phyloP scores from a whole-genome alignment of 2,888 invertebrate genomes.

The Geotrupes spiniger region DNA sequence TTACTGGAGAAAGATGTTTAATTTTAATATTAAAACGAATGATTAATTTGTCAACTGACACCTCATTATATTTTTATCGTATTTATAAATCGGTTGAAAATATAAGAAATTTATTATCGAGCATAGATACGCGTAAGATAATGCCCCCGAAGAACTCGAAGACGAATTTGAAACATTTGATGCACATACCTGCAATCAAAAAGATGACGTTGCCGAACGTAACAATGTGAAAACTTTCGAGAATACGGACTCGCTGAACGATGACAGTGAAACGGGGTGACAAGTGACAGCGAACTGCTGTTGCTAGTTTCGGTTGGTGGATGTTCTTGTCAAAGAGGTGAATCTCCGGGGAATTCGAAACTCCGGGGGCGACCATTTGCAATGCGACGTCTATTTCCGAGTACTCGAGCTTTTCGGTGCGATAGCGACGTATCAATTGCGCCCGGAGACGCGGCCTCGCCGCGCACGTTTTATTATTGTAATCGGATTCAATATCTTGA shows the following conservation, averaged over 20 bases:
- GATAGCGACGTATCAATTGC: not conserved
- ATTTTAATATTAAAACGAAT: too few relatives aligned
- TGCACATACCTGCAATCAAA: too few relatives aligned
- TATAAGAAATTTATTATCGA: too few relatives aligned
- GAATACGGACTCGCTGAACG: conserved; percentile 23
- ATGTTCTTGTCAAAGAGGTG: conserved; percentile 43
- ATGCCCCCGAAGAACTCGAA: too few relatives aligned
- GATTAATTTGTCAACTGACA: too few relatives aligned
- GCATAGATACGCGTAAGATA: too few relatives aligned
- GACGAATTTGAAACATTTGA: too few relatives aligned
- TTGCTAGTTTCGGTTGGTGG: conserved; percentile 43
- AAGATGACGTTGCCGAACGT: conserved; percentile 3
- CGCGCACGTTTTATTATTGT: conserved; percentile 1
- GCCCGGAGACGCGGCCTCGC: not conserved
- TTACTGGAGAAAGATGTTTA: too few relatives aligned
- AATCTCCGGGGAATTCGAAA: conserved; percentile 33
- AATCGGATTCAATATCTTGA: conserved; percentile 10
- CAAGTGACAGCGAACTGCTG: conserved; percentile 45
- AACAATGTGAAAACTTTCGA: conserved; percentile 19
- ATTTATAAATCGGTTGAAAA: too few relatives aligned
- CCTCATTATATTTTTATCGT: too few relatives aligned
- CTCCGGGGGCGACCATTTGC: conserved; percentile 17
- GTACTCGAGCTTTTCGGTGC: not conserved
- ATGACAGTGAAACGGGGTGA: conserved; percentile 42
- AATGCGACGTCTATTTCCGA: conserved; percentile 9